phyloP scores from a whole-genome alignment of 2,113 vertebrate species.

The Fulmarus glacialis region DNA sequence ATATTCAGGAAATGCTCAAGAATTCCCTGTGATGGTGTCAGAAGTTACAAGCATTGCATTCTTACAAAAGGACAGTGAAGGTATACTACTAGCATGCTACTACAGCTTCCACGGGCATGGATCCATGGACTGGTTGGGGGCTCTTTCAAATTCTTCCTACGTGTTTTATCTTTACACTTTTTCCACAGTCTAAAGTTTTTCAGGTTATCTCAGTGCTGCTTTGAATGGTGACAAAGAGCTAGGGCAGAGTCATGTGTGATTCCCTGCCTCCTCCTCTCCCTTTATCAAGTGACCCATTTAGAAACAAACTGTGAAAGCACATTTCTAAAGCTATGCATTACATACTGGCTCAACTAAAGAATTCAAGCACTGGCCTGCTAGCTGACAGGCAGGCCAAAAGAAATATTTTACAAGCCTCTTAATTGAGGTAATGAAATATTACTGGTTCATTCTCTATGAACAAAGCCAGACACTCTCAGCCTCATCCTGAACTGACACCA shows the following conservation, averaged over 20 bases:
- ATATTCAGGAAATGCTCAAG: background rate
- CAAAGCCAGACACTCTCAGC: background rate
- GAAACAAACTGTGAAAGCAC: background rate
- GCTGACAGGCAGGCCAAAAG: background rate
- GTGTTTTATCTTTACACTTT: background rate
- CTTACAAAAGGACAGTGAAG: background rate
- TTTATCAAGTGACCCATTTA: background rate
- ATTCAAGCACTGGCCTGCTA: background rate
- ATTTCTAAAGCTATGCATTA: background rate
- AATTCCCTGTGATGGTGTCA: background rate
- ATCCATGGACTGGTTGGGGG: background rate
- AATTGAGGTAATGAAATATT: slow-evolving; percentile 21
- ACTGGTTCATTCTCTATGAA: background rate
- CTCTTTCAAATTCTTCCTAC: background rate
- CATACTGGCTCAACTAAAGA: background rate
- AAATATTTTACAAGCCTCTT: background rate
- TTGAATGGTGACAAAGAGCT: background rate
- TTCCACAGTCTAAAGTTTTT: background rate
- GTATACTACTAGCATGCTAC: background rate
- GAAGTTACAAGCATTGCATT: background rate
- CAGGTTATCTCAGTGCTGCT: background rate
- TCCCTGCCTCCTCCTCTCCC: background rate
- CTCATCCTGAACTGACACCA: background rate
- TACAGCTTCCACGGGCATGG: background rate
- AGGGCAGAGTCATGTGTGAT: background rate